Percentiles rank a stretch among this genome's conserved stretches.
These are phyloP conservation scores for Temnothorax nylanderi DNA, from an alignment of 1,140 invertebrate species.

Conservation along the genomic window DNA sequence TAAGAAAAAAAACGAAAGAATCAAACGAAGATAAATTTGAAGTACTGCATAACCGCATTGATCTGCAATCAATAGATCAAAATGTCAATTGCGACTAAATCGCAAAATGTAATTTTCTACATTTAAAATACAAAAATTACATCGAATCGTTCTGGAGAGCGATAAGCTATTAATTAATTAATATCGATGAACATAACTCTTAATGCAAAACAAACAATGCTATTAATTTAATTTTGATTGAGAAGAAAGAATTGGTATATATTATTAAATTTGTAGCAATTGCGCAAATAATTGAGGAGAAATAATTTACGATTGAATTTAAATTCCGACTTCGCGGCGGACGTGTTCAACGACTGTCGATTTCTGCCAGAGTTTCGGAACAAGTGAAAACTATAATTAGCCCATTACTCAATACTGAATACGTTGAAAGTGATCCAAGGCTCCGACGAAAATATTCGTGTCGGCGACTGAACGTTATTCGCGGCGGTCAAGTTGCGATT, in stretches of 20 bases:
- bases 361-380: slow-evolving; percentile 69
- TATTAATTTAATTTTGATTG: not conserved
- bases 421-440: slow-evolving; percentile 75
- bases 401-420: slow-evolving; percentile 79
- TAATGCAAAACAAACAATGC: not conserved
- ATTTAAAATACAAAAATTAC: not conserved
- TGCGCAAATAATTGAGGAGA: not conserved
- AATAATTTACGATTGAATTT: slow-evolving; percentile 10
- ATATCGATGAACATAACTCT: not conserved
- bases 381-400: slow-evolving; percentile 78
- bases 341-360: slow-evolving; percentile 53
- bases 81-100: not conserved
- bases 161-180: slow-evolving; percentile 6
- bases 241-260: not conserved
- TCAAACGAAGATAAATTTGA: not conserved
- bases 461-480: slow-evolving; percentile 33
- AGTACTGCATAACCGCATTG: not conserved
- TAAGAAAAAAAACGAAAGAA: not conserved
- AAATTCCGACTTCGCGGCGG: not conserved
- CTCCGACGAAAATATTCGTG: slow-evolving; percentile 74
- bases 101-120: not conserved
- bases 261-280: not conserved
- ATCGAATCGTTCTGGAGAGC: not conserved
- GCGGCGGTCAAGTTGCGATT: slow-evolving; percentile 10
- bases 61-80: not conserved